phyloP scores from a whole-genome alignment of 2,888 invertebrate genomes.

The Silvanus unidentatus region DNA sequence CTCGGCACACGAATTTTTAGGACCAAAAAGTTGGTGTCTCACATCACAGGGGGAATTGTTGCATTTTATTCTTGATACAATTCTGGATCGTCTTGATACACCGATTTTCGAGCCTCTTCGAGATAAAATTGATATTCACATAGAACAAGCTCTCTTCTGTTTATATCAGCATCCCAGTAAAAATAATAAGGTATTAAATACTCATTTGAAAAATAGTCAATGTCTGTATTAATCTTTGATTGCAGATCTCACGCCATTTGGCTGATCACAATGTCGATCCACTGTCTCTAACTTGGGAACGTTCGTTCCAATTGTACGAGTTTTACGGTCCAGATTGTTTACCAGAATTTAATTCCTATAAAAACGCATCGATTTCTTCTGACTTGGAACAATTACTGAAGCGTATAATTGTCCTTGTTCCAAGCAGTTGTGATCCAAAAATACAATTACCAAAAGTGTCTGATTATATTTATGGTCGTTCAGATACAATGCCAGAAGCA shows the following conservation, averaged over 20 bases:
- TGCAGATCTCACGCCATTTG: conserved; percentile 54
- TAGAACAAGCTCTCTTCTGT: conserved; percentile 84
- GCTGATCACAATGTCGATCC: conserved; percentile 71
- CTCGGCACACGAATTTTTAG: conserved; percentile 77
- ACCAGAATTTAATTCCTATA: conserved; percentile 76
- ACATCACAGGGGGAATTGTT: conserved; percentile 71
- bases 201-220: too few species aligned
- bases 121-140: conserved; percentile 66
- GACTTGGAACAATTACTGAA: conserved; percentile 74
- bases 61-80: conserved; percentile 68
- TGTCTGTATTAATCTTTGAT: too few species aligned
- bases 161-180: conserved; percentile 77
- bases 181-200: conserved; percentile 59
- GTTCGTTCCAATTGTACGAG: conserved; percentile 70
- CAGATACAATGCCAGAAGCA: conserved; percentile 29
- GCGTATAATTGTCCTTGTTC: conserved; percentile 63
- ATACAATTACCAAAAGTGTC: conserved; percentile 50
- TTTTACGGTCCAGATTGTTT: conserved; percentile 73
- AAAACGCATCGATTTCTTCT: conserved; percentile 68
- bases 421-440: conserved; percentile 61
- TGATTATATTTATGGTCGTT: conserved; percentile 26
- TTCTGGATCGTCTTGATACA: conserved; percentile 63
- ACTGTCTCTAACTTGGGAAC: conserved; percentile 65
- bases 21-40: conserved; percentile 69
- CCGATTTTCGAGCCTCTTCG: conserved; percentile 58